phyloP scores from a whole-genome alignment of 2,888 invertebrate species.

The Watsonalla binaria region DNA sequence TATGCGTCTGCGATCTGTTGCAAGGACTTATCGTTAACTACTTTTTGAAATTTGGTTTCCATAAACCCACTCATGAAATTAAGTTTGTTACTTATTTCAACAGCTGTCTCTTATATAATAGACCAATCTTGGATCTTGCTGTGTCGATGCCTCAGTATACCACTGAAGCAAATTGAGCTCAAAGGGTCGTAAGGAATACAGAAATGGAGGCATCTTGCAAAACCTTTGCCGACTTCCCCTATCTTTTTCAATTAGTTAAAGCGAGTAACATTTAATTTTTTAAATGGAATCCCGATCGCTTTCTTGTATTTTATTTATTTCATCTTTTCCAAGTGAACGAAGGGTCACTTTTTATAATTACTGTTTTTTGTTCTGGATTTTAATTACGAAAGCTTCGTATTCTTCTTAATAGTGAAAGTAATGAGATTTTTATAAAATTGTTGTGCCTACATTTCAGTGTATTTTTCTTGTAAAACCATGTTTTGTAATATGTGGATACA shows the following conservation, averaged over 20 bases:
- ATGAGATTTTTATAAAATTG: too few species aligned
- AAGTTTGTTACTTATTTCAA: not conserved
- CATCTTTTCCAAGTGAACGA: not conserved
- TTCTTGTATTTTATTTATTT: not conserved
- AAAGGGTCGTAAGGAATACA: conserved; percentile 54
- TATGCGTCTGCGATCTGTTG: too few species aligned
- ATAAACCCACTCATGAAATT: too few species aligned
- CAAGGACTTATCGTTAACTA: too few species aligned
- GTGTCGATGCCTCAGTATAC: conserved; percentile 41
- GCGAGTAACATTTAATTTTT: conserved; percentile 3
- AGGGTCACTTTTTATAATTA: too few species aligned
- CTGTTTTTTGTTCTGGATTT: too few species aligned
- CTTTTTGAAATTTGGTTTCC: too few species aligned
- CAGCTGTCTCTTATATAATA: conserved; percentile 17
- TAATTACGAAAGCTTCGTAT: too few species aligned
- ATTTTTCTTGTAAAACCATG: too few species aligned
- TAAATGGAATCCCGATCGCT: not conserved
- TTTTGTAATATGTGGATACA: too few species aligned
- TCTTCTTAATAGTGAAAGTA: too few species aligned
- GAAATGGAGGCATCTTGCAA: conserved; percentile 30
- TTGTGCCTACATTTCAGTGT: too few species aligned
- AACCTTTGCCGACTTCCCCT: conserved; percentile 15
- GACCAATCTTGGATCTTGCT: conserved; percentile 38
- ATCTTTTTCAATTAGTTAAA: conserved; percentile 18
- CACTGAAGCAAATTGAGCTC: conserved; percentile 59